These are phyloP conservation scores for Danio choprae DNA, from an alignment of 2,797 vertebrate species.

Conservation along the genomic window DNA sequence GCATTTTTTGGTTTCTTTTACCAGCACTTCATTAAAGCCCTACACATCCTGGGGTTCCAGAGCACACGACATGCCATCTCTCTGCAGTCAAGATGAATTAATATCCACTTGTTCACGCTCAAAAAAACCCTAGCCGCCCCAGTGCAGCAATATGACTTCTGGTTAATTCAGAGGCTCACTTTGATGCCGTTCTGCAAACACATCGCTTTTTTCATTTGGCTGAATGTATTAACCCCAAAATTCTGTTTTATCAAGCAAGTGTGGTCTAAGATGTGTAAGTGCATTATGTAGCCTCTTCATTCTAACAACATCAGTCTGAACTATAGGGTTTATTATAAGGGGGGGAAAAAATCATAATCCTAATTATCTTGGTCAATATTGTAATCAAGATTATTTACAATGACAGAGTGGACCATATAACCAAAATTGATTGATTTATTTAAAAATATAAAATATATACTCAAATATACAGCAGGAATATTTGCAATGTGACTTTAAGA, in stretches of 20 bases:
- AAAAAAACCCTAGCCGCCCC: neutral
- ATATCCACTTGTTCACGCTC: constrained; percentile 33
- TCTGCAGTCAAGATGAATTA: constrained; percentile 55
- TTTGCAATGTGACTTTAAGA: no score
- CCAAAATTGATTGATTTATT: no score
- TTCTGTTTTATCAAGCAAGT: neutral
- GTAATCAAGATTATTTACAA: no score
- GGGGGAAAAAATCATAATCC: no score
- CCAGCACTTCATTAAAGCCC: constrained; percentile 38
- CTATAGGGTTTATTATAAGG: no score
- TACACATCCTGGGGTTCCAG: constrained; percentile 23
- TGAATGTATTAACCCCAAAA: neutral
- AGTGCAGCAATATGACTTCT: constrained; percentile 11
- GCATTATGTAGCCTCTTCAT: neutral
- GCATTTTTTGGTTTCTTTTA: constrained; percentile 36
- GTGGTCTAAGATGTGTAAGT: neutral
- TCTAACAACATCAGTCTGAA: no score
- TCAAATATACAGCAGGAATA: no score
- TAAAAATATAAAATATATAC: no score
- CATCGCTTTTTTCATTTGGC: neutral
- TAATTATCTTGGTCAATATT: no score
- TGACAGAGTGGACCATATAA: no score
- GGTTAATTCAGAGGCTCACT: constrained; percentile 4
- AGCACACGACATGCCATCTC: constrained; percentile 14
- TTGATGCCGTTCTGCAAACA: constrained; percentile 13